Percentiles rank a stretch among this genome's conserved stretches.
phyloP scores from a whole-genome alignment of 64 coral and sea anemone genomes.

The Montipora capricornis region DNA sequence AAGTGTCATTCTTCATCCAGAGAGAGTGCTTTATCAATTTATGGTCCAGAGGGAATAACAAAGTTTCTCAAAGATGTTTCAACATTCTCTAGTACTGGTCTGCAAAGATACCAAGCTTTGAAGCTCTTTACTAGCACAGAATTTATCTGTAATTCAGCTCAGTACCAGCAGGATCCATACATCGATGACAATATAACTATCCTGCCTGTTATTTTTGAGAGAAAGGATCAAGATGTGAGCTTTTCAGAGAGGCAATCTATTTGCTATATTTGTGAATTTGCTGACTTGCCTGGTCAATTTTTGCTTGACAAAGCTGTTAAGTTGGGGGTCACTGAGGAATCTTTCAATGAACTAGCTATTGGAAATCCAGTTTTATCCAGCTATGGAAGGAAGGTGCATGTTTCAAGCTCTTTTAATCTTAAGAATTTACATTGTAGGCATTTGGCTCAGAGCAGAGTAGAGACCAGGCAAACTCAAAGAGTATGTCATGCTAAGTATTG shows the following conservation, averaged over 20 bases:
- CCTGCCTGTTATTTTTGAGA: conserved; percentile 50
- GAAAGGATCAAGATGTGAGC: neutral
- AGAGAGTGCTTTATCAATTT: neutral
- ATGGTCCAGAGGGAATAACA: neutral
- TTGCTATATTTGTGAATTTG: conserved; percentile 77
- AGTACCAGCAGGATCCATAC: neutral
- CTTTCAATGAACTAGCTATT: conserved; percentile 31
- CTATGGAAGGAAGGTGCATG: conserved; percentile 55
- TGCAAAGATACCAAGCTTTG: conserved; percentile 35
- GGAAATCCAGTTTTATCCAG: conserved; percentile 53
- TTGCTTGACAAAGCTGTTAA: conserved; percentile 48
- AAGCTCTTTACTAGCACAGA: conserved; percentile 29
- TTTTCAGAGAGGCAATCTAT: conserved; percentile 41
- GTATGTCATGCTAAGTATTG: too few species aligned
- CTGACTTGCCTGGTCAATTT: conserved; percentile 65
- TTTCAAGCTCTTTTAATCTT: too few species aligned
- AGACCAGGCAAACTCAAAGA: too few species aligned
- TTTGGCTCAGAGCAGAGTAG: too few species aligned
- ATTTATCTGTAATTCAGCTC: conserved; percentile 14
- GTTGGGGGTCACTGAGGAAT: conserved; percentile 47
- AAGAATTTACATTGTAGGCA: too few species aligned
- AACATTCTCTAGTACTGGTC: conserved; percentile 6
- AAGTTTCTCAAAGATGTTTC: conserved; percentile 1
- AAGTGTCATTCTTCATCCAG: neutral
- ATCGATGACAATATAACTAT: conserved; percentile 74